Base-by-base conservation (phyloP, 2,888 invertebrate species). In the Adelphocoris suturalis region DNA sequence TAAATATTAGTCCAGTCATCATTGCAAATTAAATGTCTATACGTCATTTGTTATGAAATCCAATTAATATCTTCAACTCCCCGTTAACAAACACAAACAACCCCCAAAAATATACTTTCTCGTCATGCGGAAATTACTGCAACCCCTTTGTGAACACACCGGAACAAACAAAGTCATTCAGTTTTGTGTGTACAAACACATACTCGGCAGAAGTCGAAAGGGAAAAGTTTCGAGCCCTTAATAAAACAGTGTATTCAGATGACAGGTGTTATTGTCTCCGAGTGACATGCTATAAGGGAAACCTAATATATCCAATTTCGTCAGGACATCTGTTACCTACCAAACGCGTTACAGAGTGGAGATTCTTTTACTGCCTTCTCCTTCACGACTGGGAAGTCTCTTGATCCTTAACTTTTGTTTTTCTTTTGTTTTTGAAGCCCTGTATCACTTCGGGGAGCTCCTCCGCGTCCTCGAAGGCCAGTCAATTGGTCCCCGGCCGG, bases 321-420 rank as follows among this genome's bases (percentile, higher is more conserved):
- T 75, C 48, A n/a, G 47, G 75, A 86, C 86, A 86, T 86, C 86
- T 86, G 86, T 86, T 86, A 55, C 86, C 86, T 86, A 55, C 86
- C 86, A 75, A 86, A 86, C 46, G 46, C 46, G 61, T 85, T 61
- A 28, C 85, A 19, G 80, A 78, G 46, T 47, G 48, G 81, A 82
- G 82, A 55, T 86, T 75, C 75, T 86, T 86, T 86, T 86, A 86
- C 86, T 75, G 68, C 86, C 57, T 23, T 9, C 48, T 75, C 23
- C 82, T 78, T 78, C 78, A 3, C 5, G 9, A 47, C n/a, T 27
- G 47, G 46, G 37, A 46, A 16, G 16, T 23, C 68, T 23, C 68
- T 68, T 68, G 68, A 23, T 78, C 78, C 78, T n/a, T 14, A 16
- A 47, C 46, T 78, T 78, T 78, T 47, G 11, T 52, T 82, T 82